phyloP scores from a whole-genome alignment of 2,113 vertebrate genomes.

The Megalops atlanticus region DNA sequence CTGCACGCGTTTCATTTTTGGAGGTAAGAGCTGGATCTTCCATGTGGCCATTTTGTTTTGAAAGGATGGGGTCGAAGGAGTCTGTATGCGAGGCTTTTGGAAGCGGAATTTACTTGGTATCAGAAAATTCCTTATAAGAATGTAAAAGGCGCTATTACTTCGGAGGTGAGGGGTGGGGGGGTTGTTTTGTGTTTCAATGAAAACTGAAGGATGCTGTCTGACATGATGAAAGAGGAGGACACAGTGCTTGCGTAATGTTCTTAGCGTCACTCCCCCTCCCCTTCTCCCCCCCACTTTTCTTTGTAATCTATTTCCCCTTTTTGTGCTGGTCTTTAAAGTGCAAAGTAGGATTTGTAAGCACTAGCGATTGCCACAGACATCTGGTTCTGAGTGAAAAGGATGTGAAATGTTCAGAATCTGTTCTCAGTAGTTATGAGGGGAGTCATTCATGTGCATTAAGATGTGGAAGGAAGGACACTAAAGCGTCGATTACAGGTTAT shows the following conservation, averaged over 20 bases:
- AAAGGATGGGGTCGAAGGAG: not conserved
- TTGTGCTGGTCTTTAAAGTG: constrained; percentile 69
- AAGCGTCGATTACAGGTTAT: not conserved
- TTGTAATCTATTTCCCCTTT: constrained; percentile 18
- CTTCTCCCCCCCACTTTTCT: constrained; percentile 44
- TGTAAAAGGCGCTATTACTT: not conserved
- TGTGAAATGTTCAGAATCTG: constrained; percentile 46
- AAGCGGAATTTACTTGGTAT: not conserved
- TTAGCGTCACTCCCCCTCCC: constrained; percentile 44
- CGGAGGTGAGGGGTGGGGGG: too few species aligned
- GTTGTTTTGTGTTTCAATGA: not conserved
- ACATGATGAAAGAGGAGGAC: constrained; percentile 41
- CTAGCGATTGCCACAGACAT: constrained; percentile 41
- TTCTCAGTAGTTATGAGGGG: not conserved
- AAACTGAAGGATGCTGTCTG: not conserved
- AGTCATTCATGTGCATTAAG: constrained; percentile 6
- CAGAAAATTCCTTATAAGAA: not conserved
- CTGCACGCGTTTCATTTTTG: constrained; percentile 99
- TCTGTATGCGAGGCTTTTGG: not conserved
- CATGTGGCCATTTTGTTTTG: constrained; percentile 18
- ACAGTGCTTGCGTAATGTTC: constrained; percentile 60
- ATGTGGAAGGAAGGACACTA: not conserved
- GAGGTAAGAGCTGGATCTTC: constrained; percentile 86
- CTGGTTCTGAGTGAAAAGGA: constrained; percentile 52
- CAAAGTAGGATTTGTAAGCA: constrained; percentile 71